These are phyloP conservation scores for Hyposmocoma kahamanoa DNA, from an alignment of 1,140 invertebrate genomes.

Conservation along the genomic window DNA sequence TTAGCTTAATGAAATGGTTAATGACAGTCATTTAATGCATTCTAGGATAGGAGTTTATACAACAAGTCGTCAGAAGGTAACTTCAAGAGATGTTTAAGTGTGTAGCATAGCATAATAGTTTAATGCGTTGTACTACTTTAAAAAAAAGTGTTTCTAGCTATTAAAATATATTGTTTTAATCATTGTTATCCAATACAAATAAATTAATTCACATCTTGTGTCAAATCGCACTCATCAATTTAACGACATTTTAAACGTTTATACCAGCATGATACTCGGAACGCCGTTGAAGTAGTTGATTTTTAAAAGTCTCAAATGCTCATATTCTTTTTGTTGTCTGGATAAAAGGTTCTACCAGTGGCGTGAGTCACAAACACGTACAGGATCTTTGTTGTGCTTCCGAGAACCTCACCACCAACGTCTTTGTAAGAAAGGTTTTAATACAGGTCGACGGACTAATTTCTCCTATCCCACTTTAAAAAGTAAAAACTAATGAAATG, in stretches of 20 bases:
- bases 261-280: neutral
- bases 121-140: neutral
- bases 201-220: too few relatives aligned
- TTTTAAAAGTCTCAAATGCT: conserved; percentile 7
- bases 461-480: conserved; percentile 58
- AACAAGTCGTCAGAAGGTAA: neutral
- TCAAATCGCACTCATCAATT: too few relatives aligned
- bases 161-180: too few relatives aligned
- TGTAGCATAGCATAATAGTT: neutral
- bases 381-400: conserved; percentile 70
- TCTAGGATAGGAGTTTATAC: too few relatives aligned
- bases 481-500: conserved; percentile 37
- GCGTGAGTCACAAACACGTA: conserved; percentile 54
- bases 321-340: conserved; percentile 47
- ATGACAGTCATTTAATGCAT: too few relatives aligned
- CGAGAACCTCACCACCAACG: conserved; percentile 49
- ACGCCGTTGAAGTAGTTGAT: conserved; percentile 2
- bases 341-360: conserved; percentile 31
- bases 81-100: neutral
- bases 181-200: too few relatives aligned
- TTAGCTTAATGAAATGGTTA: conserved; percentile 53
- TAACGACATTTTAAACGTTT: too few relatives aligned
- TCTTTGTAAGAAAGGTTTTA: conserved; percentile 63
- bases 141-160: too few relatives aligned
- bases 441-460: conserved; percentile 68